A percentile compares a stretch with the other conserved stretches of the same genome.
Conservation (phyloP, 2,113 vertebrate species). For the Eptatretus burgeri region DNA sequence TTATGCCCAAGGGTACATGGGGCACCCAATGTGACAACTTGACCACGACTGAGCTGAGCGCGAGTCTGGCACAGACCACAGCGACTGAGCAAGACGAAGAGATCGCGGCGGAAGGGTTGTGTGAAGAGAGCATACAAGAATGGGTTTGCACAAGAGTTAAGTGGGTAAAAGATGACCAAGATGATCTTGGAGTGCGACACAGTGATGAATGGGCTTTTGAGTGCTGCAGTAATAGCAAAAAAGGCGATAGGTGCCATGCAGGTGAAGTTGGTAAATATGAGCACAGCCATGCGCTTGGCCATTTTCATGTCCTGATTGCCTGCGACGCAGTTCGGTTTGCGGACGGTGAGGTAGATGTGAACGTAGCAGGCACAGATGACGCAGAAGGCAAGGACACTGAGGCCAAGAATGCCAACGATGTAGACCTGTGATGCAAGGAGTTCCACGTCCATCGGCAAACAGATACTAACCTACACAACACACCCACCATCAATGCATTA, state of each 20-base stretch:
- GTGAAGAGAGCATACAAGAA: constrained; percentile 90
- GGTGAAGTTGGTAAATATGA: constrained; percentile 83
- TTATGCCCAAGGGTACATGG: background rate
- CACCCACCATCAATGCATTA: constrained; percentile 10
- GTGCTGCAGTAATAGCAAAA: constrained; percentile 68
- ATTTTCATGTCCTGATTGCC: constrained; percentile 47
- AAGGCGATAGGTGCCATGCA: constrained; percentile 94
- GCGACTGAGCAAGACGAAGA: constrained; percentile 51
- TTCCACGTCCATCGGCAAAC: constrained; percentile 81
- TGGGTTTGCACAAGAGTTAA: constrained; percentile 83
- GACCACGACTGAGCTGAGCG: constrained; percentile 37
- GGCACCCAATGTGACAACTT: background rate
- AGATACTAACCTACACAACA: constrained; percentile 71
- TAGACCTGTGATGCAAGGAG: constrained; percentile 34
- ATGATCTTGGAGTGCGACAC: constrained; percentile 69
- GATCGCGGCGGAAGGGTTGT: constrained; percentile 62
- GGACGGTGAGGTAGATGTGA: constrained; percentile 57
- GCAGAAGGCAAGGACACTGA: constrained; percentile 57
- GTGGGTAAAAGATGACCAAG: constrained; percentile 73
- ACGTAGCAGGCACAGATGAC: constrained; percentile 53
- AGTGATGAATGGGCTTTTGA: constrained; percentile 67
- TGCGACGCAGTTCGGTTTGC: constrained; percentile 36
- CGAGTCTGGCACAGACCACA: constrained; percentile 48
- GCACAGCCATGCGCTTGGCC: constrained; percentile 67
- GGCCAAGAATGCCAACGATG: constrained; percentile 36